Evolutionary conservation across 2,113 vertebrate genomes (phyloP).

Genomic region (Oncorhynchus masou): DNA sequence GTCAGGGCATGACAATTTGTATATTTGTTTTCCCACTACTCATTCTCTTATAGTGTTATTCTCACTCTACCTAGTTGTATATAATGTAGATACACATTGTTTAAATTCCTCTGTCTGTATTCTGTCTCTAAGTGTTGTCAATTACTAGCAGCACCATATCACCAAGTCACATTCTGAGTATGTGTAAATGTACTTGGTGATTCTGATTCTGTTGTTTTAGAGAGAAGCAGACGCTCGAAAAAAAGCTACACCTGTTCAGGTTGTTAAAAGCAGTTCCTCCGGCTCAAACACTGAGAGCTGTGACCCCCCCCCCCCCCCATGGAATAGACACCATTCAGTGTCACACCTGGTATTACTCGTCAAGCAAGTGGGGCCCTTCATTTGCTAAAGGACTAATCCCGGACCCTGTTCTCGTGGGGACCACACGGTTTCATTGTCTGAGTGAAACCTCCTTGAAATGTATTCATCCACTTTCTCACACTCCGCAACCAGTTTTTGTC

Average conservation of each 20-base stretch:
- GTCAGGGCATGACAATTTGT: no score
- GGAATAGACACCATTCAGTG: conserved; percentile 54
- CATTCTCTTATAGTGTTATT: no score
- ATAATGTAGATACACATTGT: no score
- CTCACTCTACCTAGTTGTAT: no score
- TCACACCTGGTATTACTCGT: conserved; percentile 74
- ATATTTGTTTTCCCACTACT: no score
- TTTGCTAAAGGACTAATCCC: conserved; percentile 70
- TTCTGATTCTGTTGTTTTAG: background rate
- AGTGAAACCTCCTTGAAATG: conserved; percentile 40
- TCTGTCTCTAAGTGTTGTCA: no score
- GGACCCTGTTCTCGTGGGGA: conserved; percentile 23
- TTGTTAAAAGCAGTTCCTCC: conserved; percentile 11
- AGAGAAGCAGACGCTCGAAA: background rate
- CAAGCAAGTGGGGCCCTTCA: conserved; percentile 62
- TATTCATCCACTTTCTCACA: conserved; percentile 43
- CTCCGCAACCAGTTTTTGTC: conserved; percentile 53
- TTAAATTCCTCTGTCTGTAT: no score
- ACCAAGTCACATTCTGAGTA: no score
- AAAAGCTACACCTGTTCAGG: background rate
- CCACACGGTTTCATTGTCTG: conserved; percentile 55
- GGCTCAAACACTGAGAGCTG: conserved; percentile 7
- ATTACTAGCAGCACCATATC: no score
- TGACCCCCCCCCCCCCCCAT: conserved; percentile 37
- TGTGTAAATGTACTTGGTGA: no score